Evolutionary conservation across 2,113 vertebrate genomes (phyloP).

Genomic region (Calidris pugnax): DNA sequence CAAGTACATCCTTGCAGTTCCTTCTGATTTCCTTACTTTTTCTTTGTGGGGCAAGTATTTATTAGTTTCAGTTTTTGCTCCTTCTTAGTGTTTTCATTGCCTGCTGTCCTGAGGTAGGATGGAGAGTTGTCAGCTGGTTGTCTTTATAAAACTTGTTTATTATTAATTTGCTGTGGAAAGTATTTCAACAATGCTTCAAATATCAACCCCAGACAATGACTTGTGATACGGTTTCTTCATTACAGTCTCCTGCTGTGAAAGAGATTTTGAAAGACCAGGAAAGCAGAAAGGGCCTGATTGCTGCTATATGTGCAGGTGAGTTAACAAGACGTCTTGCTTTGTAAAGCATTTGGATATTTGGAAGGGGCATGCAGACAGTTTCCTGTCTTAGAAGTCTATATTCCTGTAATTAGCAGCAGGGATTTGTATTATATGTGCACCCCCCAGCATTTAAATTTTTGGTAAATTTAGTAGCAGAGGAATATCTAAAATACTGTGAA

Average conservation of each 20-base stretch:
- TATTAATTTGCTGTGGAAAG: neutral
- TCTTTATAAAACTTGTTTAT: neutral
- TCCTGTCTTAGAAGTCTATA: neutral
- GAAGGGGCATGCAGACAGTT: neutral
- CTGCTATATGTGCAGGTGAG: conserved; percentile 96
- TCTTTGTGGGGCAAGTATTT: neutral
- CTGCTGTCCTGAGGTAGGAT: neutral
- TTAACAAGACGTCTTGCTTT: neutral
- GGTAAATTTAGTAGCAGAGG: neutral
- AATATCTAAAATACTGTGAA: neutral
- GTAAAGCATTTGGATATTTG: neutral
- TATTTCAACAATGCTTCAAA: neutral
- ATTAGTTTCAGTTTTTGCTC: neutral
- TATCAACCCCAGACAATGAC: neutral
- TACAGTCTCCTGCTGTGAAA: conserved; percentile 89
- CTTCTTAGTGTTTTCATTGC: neutral
- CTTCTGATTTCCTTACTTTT: neutral
- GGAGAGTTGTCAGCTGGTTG: neutral
- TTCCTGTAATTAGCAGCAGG: neutral
- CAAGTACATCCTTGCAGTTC: neutral
- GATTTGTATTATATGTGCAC: neutral
- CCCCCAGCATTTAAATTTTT: neutral
- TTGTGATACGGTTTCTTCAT: neutral
- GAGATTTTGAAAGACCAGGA: conserved; percentile 93
- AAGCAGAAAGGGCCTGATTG: conserved; percentile 90